phyloP scores from a whole-genome alignment of 2,797 vertebrate species.

The Paguma larvata region DNA sequence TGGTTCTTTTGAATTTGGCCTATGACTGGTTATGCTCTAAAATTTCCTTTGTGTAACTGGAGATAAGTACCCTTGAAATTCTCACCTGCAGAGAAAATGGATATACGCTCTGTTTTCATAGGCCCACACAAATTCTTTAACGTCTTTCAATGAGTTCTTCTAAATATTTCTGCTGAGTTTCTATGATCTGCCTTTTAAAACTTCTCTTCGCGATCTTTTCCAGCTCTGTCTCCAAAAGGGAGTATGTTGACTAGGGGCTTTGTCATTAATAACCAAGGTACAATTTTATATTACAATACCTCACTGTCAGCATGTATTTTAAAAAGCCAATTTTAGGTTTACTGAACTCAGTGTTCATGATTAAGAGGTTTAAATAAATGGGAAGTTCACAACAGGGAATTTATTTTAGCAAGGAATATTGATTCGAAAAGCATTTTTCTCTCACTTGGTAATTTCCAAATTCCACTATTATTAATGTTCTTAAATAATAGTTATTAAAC shows the following conservation, averaged over 20 bases:
- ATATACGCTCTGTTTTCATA: neutral
- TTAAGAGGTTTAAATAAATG: constrained; percentile 63
- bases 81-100: neutral
- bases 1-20: constrained; percentile 39
- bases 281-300: constrained; percentile 60
- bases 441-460: constrained; percentile 53
- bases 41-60: constrained; percentile 70
- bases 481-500: constrained; percentile 65
- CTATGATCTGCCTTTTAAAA: constrained; percentile 56
- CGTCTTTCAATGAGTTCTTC: constrained; percentile 64
- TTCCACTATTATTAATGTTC: constrained; percentile 42
- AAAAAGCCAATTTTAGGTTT: constrained; percentile 65
- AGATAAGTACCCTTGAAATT: constrained; percentile 66
- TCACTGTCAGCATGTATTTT: constrained; percentile 7
- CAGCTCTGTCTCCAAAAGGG: constrained; percentile 15
- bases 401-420: constrained; percentile 58
- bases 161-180: constrained; percentile 61
- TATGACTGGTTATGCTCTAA: constrained; percentile 40
- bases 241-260: constrained; percentile 39
- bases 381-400: constrained; percentile 45
- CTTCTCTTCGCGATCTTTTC: constrained; percentile 41
- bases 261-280: constrained; percentile 58
- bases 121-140: constrained; percentile 51
- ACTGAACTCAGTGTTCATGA: constrained; percentile 52
- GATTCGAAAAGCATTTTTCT: constrained; percentile 62